phyloP scores from a whole-genome alignment of 2,888 invertebrate species.

The Leptinotarsa rubiginosa region DNA sequence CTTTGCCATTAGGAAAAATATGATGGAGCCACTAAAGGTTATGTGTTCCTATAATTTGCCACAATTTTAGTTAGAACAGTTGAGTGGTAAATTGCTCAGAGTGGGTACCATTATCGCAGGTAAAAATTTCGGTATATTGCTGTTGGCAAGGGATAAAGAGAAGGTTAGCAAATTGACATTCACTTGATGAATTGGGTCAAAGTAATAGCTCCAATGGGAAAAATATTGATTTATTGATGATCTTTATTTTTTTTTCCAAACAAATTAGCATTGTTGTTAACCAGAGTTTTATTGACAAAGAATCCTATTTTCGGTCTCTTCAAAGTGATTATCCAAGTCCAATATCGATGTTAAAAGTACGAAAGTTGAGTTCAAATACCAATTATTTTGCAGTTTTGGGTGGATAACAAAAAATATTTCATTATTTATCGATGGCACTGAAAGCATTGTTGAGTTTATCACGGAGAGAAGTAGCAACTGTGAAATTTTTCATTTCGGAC shows the following conservation, averaged over 20 bases:
- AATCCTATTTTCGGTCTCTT: not conserved
- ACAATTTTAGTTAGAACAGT: constrained; percentile 42
- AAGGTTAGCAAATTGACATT: not conserved
- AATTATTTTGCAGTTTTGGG: no score
- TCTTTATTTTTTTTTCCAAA: no score
- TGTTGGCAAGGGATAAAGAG: constrained; percentile 9
- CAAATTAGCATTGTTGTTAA: not conserved
- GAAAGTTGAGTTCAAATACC: no score
- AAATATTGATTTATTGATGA: constrained; percentile 7
- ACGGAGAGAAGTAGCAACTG: no score
- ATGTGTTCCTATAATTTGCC: constrained; percentile 46
- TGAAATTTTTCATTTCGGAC: no score
- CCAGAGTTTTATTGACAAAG: not conserved
- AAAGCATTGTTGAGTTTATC: no score
- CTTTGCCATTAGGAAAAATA: constrained; percentile 47
- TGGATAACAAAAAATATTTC: no score
- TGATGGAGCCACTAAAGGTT: constrained; percentile 37
- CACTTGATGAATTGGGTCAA: constrained; percentile 6
- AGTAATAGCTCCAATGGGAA: not conserved
- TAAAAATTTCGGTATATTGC: constrained; percentile 32
- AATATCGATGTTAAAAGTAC: no score
- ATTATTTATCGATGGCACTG: no score
- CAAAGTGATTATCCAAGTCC: not conserved
- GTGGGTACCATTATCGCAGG: constrained; percentile 39
- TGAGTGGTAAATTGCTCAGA: constrained; percentile 36